These are phyloP conservation scores for Mormyrus hasselquistii DNA, from an alignment of 2,797 vertebrate species.

Conservation along the genomic window DNA sequence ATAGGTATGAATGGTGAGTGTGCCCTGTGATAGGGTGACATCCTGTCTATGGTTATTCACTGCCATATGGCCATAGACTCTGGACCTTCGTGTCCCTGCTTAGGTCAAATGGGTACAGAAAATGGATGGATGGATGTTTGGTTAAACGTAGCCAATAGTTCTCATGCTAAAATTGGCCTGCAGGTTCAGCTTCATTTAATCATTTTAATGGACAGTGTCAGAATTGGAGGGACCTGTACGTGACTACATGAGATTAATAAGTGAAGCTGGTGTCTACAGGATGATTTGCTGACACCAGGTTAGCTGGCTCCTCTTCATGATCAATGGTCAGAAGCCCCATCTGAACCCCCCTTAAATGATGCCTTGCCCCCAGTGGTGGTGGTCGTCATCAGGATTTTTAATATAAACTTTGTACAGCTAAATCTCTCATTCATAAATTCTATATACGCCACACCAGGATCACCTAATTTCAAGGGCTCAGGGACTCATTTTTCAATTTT, in stretches of 20 bases:
- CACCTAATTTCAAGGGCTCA: background rate
- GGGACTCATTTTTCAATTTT: background rate
- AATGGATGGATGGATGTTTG: background rate
- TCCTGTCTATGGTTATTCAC: background rate
- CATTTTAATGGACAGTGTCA: background rate
- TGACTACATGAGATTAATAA: background rate
- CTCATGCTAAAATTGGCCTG: background rate
- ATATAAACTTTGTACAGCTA: background rate
- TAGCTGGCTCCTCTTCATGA: background rate
- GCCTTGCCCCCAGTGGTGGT: background rate
- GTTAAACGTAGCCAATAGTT: background rate
- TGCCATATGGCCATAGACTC: background rate
- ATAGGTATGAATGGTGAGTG: background rate
- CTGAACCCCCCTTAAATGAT: background rate
- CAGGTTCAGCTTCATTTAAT: background rate
- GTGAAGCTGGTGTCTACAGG: background rate
- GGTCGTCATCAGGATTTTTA: background rate
- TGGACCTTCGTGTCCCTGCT: background rate
- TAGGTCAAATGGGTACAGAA: background rate
- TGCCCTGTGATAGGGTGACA: background rate
- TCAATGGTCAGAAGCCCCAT: background rate
- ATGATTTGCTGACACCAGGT: background rate
- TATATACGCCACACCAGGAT: background rate
- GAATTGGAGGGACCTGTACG: background rate
- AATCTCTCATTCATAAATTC: background rate